These are phyloP conservation scores for Thereva nobilitata DNA, from an alignment of 2,888 invertebrate genomes.

Conservation along the genomic window DNA sequence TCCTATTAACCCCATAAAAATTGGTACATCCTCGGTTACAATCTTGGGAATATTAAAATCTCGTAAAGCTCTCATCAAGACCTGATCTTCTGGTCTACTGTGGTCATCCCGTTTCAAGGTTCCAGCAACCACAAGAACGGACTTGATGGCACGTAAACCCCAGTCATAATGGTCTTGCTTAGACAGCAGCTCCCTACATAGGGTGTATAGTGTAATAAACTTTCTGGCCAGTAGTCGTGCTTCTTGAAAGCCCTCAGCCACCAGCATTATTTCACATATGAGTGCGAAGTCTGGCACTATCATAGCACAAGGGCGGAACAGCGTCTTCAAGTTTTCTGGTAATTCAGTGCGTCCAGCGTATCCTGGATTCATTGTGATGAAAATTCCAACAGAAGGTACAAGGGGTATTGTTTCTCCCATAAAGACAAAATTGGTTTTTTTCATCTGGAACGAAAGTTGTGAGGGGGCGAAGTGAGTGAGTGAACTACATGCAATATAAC, in stretches of 20 bases:
- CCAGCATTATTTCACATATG: constrained; percentile 97
- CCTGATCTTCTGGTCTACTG: constrained; percentile 86
- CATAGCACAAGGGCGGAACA: constrained; percentile 91
- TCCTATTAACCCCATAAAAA: constrained; percentile 94
- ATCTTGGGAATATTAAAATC: constrained; percentile 96
- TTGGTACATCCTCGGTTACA: constrained; percentile 86
- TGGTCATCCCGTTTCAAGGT: constrained; percentile 83
- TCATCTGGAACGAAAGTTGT: constrained; percentile 53
- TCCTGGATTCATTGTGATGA: constrained; percentile 97
- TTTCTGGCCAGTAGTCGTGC: constrained; percentile 89
- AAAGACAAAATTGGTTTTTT: constrained; percentile 81
- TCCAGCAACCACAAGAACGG: constrained; percentile 93
- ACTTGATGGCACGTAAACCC: constrained; percentile 97
- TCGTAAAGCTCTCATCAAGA: constrained; percentile 89
- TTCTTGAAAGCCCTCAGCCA: constrained; percentile 95
- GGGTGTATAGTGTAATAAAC: constrained; percentile 91
- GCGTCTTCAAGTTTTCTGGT: constrained; percentile 71
- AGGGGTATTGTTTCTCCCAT: constrained; percentile 81
- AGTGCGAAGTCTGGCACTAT: constrained; percentile 94
- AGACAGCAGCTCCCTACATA: constrained; percentile 88
- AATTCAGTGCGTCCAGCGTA: constrained; percentile 91
- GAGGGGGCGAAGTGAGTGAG: not conserved
- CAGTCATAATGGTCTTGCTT: constrained; percentile 98
- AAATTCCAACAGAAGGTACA: constrained; percentile 82
- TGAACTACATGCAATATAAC: constrained; percentile 4